Conservation (phyloP, 2,113 vertebrate genomes). For the Leucosticte australis region DNA sequence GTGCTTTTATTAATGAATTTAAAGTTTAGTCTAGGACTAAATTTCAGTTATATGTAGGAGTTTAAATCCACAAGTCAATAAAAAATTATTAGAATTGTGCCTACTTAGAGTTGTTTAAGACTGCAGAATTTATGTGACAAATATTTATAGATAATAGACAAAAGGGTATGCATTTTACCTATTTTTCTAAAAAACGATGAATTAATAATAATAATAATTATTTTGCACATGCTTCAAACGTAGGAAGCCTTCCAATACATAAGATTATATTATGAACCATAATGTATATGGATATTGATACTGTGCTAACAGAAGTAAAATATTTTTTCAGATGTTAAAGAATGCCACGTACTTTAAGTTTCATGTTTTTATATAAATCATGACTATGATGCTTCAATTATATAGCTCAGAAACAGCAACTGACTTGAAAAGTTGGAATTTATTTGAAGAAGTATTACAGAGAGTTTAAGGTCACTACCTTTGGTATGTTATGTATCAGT, state of each 20-base stretch:
- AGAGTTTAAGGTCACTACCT: background rate
- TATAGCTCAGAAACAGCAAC: background rate
- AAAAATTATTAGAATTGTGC: background rate
- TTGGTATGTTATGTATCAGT: background rate
- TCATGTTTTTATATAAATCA: background rate
- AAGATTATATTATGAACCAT: background rate
- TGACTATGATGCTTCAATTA: background rate
- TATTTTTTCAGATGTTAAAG: slow-evolving; percentile 22
- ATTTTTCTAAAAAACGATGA: background rate
- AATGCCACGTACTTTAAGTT: background rate
- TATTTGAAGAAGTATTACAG: background rate
- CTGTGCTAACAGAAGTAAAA: background rate
- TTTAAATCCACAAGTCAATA: background rate
- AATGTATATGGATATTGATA: background rate
- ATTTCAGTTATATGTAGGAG: background rate
- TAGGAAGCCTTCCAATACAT: background rate
- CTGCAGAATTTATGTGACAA: background rate
- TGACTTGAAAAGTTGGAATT: background rate
- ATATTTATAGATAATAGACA: background rate
- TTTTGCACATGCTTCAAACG: background rate
- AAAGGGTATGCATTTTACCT: background rate
- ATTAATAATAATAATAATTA: background rate
- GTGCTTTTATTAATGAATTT: background rate
- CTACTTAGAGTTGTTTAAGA: background rate
- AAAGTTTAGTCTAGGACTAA: background rate